phyloP scores from a whole-genome alignment of 2,113 vertebrate genomes.

The Microtus oregoni region DNA sequence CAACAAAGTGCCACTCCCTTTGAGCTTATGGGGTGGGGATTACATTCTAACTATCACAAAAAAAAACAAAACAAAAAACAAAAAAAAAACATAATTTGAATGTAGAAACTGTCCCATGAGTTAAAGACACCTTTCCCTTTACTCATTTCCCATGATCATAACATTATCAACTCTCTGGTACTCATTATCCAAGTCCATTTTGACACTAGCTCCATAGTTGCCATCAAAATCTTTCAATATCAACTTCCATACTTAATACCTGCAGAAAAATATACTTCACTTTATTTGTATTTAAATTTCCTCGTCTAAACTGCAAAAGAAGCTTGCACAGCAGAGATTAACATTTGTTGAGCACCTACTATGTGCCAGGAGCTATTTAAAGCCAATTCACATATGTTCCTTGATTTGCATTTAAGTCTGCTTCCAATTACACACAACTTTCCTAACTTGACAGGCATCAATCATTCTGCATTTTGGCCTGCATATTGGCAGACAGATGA shows the following conservation, averaged over 20 bases:
- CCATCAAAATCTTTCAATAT: slow-evolving; percentile 16
- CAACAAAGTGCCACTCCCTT: background rate
- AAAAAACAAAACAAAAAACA: no score
- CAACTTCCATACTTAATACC: slow-evolving; percentile 52
- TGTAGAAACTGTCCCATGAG: slow-evolving; percentile 31
- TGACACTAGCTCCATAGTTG: slow-evolving; percentile 48
- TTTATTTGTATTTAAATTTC: slow-evolving; percentile 56
- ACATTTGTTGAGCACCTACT: slow-evolving; percentile 83
- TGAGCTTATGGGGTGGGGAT: background rate
- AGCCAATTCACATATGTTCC: slow-evolving; percentile 82
- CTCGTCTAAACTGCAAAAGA: slow-evolving; percentile 68
- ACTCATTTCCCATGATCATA: background rate
- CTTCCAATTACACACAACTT: slow-evolving; percentile 79
- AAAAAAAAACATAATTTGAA: slow-evolving; percentile 42
- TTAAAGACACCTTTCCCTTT: slow-evolving; percentile 19
- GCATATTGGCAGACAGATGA: slow-evolving; percentile 83
- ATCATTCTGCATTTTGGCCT: slow-evolving; percentile 79
- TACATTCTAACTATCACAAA: background rate
- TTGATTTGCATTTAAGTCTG: slow-evolving; percentile 81
- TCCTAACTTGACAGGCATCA: slow-evolving; percentile 83
- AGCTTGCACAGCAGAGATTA: slow-evolving; percentile 63
- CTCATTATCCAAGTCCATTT: slow-evolving; percentile 41
- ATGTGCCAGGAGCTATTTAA: slow-evolving; percentile 82
- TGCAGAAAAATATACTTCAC: slow-evolving; percentile 53
- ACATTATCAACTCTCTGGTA: background rate